These are phyloP conservation scores for Drosophila teissieri DNA, from an alignment of 1,140 invertebrate genomes.

Conservation along the genomic window DNA sequence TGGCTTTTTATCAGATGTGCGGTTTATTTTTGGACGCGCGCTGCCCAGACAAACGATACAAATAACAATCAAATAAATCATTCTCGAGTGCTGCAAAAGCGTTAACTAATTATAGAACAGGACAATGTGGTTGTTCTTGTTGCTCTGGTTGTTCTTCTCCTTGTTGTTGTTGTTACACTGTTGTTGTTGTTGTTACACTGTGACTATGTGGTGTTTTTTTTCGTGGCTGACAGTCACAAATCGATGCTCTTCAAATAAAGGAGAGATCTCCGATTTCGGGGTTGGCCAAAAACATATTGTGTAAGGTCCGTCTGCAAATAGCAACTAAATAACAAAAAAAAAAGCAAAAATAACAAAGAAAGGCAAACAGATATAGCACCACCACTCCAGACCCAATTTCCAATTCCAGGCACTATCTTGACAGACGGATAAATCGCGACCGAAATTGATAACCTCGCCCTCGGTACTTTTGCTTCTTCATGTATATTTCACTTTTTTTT, in stretches of 20 bases:
- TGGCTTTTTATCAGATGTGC: slow-evolving; percentile 35
- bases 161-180: background rate
- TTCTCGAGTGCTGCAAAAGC: slow-evolving; percentile 58
- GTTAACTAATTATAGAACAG: slow-evolving; percentile 58
- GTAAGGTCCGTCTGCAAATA: slow-evolving; percentile 45
- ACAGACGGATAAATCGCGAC: slow-evolving; percentile 65
- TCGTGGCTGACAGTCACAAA: slow-evolving; percentile 58
- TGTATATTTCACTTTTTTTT: background rate
- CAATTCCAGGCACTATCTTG: slow-evolving; percentile 53
- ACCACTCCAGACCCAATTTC: slow-evolving; percentile 35
- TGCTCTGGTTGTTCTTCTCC: too few relatives aligned
- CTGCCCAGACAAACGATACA: slow-evolving; percentile 49
- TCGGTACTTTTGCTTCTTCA: too few relatives aligned
- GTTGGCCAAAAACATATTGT: slow-evolving; percentile 55
- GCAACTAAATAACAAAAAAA: slow-evolving; percentile 7
- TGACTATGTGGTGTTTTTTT: background rate
- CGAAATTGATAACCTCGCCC: slow-evolving; percentile 41
- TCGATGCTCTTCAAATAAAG: slow-evolving; percentile 68
- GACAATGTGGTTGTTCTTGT: background rate
- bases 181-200: background rate
- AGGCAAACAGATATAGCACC: slow-evolving; percentile 12
- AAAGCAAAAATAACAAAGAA: background rate
- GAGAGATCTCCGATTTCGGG: slow-evolving; percentile 22
- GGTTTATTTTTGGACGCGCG: slow-evolving; percentile 32
- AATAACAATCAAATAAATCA: slow-evolving; percentile 73